Base-by-base conservation (phyloP, 2,113 vertebrate genomes). In the Dasyprocta punctata region DNA sequence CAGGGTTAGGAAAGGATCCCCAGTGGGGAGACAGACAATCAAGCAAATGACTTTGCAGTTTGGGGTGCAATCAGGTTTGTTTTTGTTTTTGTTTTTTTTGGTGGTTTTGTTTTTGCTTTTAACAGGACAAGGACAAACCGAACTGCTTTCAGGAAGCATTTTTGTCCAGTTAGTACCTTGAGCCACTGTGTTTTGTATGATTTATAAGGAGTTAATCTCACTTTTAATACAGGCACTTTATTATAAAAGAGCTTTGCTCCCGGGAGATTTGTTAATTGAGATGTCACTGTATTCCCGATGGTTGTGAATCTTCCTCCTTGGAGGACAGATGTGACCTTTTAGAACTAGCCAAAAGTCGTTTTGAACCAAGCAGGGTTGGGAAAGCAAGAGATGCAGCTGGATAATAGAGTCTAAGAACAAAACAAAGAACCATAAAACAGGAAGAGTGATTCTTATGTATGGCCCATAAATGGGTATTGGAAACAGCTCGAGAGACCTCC, bases 301-400 rank as follows among this genome's bases (percentile, higher is more conserved):
- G 90, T 86, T 97, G 98, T 98, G 98, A 98, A 98, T 98, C 95
- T 98, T 96, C 85, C 93, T 85, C 95, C 92, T 82, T 91, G 65
- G 96, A 94, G 94, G 67, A 36, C 24, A 82, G 86, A n/a, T 87
- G 44, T 96, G 96, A 97, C 97, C 96, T 94, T 96, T 98, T 89
- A 78, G 92, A 97, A 61, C 83, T 2, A 91, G 89, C 95, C 95
- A 92, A 85, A 90, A 86, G 95, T 96, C 94, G 91, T 94, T 96
- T 83, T 86, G 94, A 93, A 92, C 94, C 94, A 96, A 73, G 86
- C 71, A 16, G 73, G 26, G 47, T 86, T 71, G 90, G 69, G 41
- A 69, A 92, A 41, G 63, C 2, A 0, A 7, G 85, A 95, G 63
- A 92, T 77, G 47, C 63, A 54, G 75, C 69, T 81, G 69, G 61